Percentiles rank a stretch among this genome's conserved stretches.
These are phyloP conservation scores for Scaptomyza flava DNA, from an alignment of 2,888 invertebrate genomes.

Conservation along the genomic window DNA sequence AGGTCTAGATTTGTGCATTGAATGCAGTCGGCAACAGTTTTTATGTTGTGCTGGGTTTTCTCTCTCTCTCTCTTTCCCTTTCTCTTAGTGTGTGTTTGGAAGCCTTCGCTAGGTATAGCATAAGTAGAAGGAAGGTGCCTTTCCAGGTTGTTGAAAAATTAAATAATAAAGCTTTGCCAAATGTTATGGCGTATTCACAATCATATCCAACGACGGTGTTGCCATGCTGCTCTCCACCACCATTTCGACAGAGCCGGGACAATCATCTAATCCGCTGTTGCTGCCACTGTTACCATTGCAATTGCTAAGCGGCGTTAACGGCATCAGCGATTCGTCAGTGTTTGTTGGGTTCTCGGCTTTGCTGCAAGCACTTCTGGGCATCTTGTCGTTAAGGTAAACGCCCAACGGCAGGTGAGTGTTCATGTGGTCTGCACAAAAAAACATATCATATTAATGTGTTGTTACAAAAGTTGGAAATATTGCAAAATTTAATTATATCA, in stretches of 20 bases:
- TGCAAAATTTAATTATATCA: conserved; percentile 1
- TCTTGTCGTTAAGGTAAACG: conserved; percentile 69
- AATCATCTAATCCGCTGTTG: conserved; percentile 51
- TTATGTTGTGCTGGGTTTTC: conserved; percentile 38
- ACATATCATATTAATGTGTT: conserved; percentile 6
- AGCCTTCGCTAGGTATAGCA: conserved; percentile 48
- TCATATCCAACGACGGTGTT: conserved; percentile 50
- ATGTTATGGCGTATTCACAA: conserved; percentile 59
- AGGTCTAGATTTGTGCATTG: conserved; percentile 45
- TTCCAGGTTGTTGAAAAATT: conserved; percentile 43
- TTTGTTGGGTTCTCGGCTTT: conserved; percentile 37
- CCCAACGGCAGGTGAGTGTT: conserved; percentile 73
- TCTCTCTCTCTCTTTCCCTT: conserved; percentile 31
- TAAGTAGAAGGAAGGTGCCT: conserved; percentile 51
- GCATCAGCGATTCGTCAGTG: conserved; percentile 45
- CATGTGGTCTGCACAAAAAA: conserved; percentile 63
- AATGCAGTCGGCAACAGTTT: conserved; percentile 55
- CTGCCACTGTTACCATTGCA: conserved; percentile 37
- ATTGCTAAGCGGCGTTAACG: conserved; percentile 58
- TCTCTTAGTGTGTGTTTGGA: conserved; percentile 37
- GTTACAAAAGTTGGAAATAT: neutral
- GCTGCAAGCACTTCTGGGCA: conserved; percentile 25
- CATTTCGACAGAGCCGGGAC: conserved; percentile 54
- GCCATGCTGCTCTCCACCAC: conserved; percentile 46
- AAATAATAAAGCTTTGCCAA: conserved; percentile 58